Percentiles rank a stretch among this genome's conserved stretches.
phyloP scores from a whole-genome alignment of 2,113 vertebrate species.

The Dendrocopos noguchii region DNA sequence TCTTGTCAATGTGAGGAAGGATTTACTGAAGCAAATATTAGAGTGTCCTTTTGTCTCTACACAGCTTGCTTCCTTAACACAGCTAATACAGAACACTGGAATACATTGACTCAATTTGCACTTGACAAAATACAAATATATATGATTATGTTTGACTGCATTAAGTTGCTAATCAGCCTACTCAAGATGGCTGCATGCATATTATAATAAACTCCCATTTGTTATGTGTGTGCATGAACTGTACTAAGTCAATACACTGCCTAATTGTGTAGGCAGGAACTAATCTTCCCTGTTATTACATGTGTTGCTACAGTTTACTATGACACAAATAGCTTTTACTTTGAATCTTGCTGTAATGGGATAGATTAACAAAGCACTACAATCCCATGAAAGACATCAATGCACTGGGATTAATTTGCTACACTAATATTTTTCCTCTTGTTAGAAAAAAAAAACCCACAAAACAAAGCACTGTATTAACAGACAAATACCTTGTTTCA shows the following conservation, averaged over 20 bases:
- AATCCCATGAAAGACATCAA: background rate
- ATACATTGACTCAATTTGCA: background rate
- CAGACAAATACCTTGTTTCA: constrained; percentile 36
- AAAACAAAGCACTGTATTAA: background rate
- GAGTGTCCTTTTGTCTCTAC: background rate
- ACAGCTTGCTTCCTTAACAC: background rate
- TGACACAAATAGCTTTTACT: background rate
- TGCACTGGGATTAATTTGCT: background rate
- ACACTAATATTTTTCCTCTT: constrained; percentile 1
- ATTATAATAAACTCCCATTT: background rate
- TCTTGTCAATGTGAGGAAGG: background rate
- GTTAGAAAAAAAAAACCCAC: background rate
- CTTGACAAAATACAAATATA: background rate
- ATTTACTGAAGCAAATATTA: background rate
- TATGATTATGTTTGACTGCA: background rate
- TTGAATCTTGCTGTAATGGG: background rate
- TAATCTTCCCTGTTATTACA: constrained; percentile 16
- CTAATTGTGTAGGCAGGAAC: constrained; percentile 7
- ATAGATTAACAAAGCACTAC: constrained; percentile 14
- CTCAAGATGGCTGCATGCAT: background rate
- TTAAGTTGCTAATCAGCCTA: background rate
- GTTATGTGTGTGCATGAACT: background rate
- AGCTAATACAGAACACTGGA: background rate
- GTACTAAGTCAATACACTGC: background rate
- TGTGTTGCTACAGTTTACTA: background rate